Base-by-base conservation (phyloP, 1,140 invertebrate species). In the Drosophila orena region DNA sequence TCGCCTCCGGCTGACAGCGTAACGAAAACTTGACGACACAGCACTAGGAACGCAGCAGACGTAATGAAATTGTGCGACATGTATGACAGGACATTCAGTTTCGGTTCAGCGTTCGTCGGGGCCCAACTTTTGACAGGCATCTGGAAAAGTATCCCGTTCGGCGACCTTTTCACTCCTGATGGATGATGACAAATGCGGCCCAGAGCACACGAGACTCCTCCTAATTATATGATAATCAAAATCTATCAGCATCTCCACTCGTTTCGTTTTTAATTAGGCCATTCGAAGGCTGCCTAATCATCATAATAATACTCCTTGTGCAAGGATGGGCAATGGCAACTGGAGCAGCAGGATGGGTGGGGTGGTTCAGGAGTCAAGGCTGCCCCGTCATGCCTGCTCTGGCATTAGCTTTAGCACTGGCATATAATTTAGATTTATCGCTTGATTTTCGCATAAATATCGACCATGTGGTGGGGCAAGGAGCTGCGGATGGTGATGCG, bases 341-440 rank as follows among this genome's bases (percentile, higher is more conserved):
- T 38, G 11, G 6, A 15, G 44, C 30, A n/a, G 14, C 27, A n/a
- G 22, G 53, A 44, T n/a, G n/a, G 14, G 43, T 42, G 17, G 17
- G 64, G 64, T 56, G 64, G 64, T 49, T 56, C 66, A 70, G 50
- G 50, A 69, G 66, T 35, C 50, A 57, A 64, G 47, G 30, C 53
- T 75, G 62, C 34, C 56, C 69, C 70, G 59, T 79, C 73, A 74
- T 62, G 70, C 69, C 68, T 44, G 15, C 65, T 37, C 5, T 42
- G 54, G 22, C 71, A 56, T 68, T 70, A 56, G 72, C 79, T 73
- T 88, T 80, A 88, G 64, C 79, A 79, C 76, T 78, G 74, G 81
- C 66, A 79, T 88, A 83, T 88, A 88, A 88, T 88, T 88, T 89
- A 88, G 83, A 88, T 88, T 88, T 88, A 88, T 88, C 66, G 79